These are phyloP conservation scores for Pocillopora verrucosa DNA, from an alignment of 64 coral and sea anemone genomes.

Conservation along the genomic window DNA sequence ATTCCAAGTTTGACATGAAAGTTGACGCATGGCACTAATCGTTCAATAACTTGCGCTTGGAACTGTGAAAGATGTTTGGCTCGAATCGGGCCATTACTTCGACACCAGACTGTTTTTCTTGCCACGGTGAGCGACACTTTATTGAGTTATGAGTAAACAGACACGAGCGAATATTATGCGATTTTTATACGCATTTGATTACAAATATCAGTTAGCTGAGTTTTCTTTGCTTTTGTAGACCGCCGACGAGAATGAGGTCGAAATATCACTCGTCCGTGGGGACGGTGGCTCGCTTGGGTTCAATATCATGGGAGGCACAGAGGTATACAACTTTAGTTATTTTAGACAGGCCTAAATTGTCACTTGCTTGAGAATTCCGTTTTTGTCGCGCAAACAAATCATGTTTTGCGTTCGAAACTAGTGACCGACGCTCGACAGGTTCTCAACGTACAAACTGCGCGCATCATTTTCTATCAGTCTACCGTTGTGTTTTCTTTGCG, in stretches of 20 bases:
- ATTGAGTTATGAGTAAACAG: conserved; percentile 90
- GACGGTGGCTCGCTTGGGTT: conserved; percentile 81
- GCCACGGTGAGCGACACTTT: conserved; percentile 67
- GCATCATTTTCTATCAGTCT: background rate
- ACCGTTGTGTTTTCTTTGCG: conserved; percentile 17
- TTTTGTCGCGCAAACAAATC: conserved; percentile 57
- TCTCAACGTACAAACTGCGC: background rate
- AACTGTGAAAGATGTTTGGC: conserved; percentile 65
- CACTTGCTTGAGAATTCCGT: conserved; percentile 62
- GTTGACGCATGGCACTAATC: background rate
- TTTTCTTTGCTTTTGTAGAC: conserved; percentile 68
- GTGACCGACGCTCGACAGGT: background rate
- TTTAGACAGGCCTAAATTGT: conserved; percentile 23
- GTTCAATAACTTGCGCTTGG: conserved; percentile 38
- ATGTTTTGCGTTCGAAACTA: conserved; percentile 6
- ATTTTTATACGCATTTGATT: conserved; percentile 75
- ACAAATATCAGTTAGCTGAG: conserved; percentile 63
- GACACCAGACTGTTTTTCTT: conserved; percentile 74
- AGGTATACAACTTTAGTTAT: conserved; percentile 64
- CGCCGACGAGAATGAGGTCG: conserved; percentile 80
- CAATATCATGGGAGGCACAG: conserved; percentile 89
- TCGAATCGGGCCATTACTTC: conserved; percentile 46
- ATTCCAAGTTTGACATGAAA: conserved; percentile 10
- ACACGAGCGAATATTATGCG: conserved; percentile 61
- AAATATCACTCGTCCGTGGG: conserved; percentile 64